Conservation (phyloP, 92 coral and sea anemone species). For the Parazoanthus atlanticus region DNA sequence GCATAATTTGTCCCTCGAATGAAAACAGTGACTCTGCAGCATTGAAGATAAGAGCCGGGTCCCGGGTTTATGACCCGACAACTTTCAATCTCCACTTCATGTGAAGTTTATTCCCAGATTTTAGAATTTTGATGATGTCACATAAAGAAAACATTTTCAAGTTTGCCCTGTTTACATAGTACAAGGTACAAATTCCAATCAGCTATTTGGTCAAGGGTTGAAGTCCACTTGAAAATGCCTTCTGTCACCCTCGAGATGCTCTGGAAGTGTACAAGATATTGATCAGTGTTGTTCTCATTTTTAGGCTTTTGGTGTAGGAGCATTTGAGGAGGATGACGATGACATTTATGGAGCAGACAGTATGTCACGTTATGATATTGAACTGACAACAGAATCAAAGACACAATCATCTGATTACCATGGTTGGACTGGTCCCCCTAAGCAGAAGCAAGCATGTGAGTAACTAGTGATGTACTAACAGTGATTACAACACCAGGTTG, state of each 20-base stretch:
- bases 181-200: too few species aligned
- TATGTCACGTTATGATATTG: constrained; percentile 85
- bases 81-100: too few species aligned
- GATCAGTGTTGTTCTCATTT: not conserved
- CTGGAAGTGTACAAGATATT: not conserved
- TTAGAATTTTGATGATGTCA: too few species aligned
- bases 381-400: constrained; percentile 52
- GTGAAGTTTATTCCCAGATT: too few species aligned
- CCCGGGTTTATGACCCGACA: too few species aligned
- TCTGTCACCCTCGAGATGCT: not conserved
- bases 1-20: too few species aligned
- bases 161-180: too few species aligned
- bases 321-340: constrained; percentile 96
- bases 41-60: too few species aligned
- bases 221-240: too few species aligned
- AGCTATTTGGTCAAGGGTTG: too few species aligned
- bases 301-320: constrained; percentile 99
- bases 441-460: constrained; percentile 62
- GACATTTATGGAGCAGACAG: constrained; percentile 78
- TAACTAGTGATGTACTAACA: not conserved
- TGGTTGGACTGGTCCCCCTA: constrained; percentile 98
- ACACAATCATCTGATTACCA: constrained; percentile 54
- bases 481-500: not conserved
- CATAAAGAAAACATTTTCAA: too few species aligned
- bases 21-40: too few species aligned